Evolutionary conservation across 1,140 invertebrate genomes (phyloP).

Genomic region (Bombus picipes): DNA sequence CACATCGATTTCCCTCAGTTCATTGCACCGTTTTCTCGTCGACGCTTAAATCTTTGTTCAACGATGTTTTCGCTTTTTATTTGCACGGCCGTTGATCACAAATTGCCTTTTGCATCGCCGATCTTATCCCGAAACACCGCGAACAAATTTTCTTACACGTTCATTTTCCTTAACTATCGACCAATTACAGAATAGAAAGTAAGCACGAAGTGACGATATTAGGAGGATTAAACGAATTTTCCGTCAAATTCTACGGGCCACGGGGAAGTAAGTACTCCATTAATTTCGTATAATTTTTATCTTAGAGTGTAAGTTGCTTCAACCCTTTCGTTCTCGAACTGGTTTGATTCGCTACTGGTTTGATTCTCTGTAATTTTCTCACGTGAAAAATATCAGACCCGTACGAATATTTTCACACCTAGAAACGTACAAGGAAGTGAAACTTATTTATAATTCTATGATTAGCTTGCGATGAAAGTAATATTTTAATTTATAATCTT

Average conservation of each 20-base stretch:
- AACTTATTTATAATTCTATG: not conserved
- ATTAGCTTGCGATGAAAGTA: not conserved
- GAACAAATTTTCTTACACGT: not conserved
- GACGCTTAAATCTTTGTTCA: conserved; percentile 33
- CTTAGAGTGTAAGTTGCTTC: not conserved
- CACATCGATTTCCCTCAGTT: conserved; percentile 49
- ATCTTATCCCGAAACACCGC: not conserved
- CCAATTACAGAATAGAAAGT: conserved; percentile 93
- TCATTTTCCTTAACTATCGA: conserved; percentile 72
- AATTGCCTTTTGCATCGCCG: not conserved
- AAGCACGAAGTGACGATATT: conserved; percentile 99
- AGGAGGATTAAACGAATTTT: conserved; percentile 99
- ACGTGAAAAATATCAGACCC: too few relatives aligned
- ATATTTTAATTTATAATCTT: not conserved
- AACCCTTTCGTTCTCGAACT: too few relatives aligned
- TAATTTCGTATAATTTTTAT: not conserved
- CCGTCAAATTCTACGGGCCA: conserved; percentile 99
- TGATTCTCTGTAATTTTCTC: not conserved
- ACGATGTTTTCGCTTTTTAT: conserved; percentile 39
- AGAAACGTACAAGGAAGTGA: not conserved
- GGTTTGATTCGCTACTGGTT: not conserved
- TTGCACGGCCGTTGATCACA: not conserved
- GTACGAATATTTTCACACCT: not conserved
- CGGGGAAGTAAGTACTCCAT: conserved; percentile 91
- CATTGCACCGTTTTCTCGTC: conserved; percentile 59